These are phyloP conservation scores for Periophthalmus magnuspinnatus DNA, from an alignment of 2,797 vertebrate genomes.

Conservation along the genomic window DNA sequence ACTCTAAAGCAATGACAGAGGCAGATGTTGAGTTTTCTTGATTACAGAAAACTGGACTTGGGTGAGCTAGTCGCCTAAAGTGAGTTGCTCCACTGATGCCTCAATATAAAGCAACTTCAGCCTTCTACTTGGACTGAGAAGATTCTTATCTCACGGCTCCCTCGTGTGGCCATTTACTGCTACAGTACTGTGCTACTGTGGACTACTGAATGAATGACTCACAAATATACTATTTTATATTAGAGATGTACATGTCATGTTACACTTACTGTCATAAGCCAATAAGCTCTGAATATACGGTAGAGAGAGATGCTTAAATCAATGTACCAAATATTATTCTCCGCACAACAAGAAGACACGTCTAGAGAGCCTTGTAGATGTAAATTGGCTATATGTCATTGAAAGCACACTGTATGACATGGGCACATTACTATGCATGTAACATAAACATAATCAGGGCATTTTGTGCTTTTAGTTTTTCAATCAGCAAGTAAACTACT, in stretches of 20 bases:
- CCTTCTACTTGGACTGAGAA: slow-evolving; percentile 35
- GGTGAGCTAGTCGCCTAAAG: slow-evolving; percentile 15
- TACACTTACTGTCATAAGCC: slow-evolving; percentile 57
- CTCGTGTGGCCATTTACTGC: slow-evolving; percentile 55
- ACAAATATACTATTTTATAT: slow-evolving; percentile 51
- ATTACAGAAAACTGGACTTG: slow-evolving; percentile 15
- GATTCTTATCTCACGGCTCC: slow-evolving; percentile 46
- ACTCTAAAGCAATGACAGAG: slow-evolving; percentile 18
- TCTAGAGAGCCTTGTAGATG: slow-evolving; percentile 60
- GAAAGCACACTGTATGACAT: slow-evolving; percentile 75
- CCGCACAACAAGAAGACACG: slow-evolving; percentile 63
- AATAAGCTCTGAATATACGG: slow-evolving; percentile 66
- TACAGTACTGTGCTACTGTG: slow-evolving; percentile 19
- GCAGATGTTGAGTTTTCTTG: slow-evolving; percentile 19
- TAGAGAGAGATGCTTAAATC: slow-evolving; percentile 65
- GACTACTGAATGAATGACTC: slow-evolving; percentile 40
- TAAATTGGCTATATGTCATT: slow-evolving; percentile 61
- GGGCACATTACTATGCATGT: slow-evolving; percentile 83
- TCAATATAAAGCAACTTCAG: slow-evolving; percentile 28
- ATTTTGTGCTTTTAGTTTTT: slow-evolving; percentile 76
- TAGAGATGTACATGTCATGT: slow-evolving; percentile 63
- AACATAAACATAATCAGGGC: slow-evolving; percentile 78
- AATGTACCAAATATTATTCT: slow-evolving; percentile 65
- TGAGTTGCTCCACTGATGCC: slow-evolving; percentile 19
- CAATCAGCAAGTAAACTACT: slow-evolving; percentile 69